Evolutionary conservation across 2,888 invertebrate genomes (phyloP), one percentile per base, ranked within the genome.

Genomic region (Agrochola circellaris): DNA sequence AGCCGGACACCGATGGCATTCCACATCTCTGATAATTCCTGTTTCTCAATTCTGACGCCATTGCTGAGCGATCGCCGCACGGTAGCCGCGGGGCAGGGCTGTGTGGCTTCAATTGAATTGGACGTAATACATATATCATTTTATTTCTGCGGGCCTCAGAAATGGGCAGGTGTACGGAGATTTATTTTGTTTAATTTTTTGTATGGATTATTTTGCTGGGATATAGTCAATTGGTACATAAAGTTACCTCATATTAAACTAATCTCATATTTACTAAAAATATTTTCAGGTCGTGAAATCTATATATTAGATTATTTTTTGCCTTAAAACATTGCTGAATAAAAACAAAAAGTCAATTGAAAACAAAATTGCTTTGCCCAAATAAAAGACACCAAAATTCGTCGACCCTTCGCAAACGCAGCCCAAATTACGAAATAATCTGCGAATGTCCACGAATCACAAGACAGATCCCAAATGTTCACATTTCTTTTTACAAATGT

Each of bases 21-120:
- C 89, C 89, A 54, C 74, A 74, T 75, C 79, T 69, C 81, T 83
- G 88, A 90, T 90, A 89, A 91, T 91, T 92, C 93, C 93, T 86
- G 92, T 93, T 92, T 90, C 79, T 76, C 75, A 73, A 77, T 87
- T 77, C 56, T 73, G 81, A 87, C 69, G 77, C 71, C 69, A 72
- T 26, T 56, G 75, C 68, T 67, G 85, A 62, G 56, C 69, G 74
- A 64, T 66, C 56, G 70, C 54, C 45, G 73, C 73, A 67, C 88
- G 72, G 78, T 76, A 87, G 88, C 86, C 73, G 83, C 67, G 62
- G 87, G 83, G 51, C 73, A 69, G 84, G 54, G 64, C 42, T 66
- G 42, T 23, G n/a, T 23, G 20, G n/a, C 26, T 69, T 72, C 83
- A 86, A 83, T 83, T 86, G 84, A 87, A 83, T 83, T 74, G 67